Evolutionary conservation across 1,140 invertebrate genomes (phyloP).

Genomic region (Trissolcus basalis): DNA sequence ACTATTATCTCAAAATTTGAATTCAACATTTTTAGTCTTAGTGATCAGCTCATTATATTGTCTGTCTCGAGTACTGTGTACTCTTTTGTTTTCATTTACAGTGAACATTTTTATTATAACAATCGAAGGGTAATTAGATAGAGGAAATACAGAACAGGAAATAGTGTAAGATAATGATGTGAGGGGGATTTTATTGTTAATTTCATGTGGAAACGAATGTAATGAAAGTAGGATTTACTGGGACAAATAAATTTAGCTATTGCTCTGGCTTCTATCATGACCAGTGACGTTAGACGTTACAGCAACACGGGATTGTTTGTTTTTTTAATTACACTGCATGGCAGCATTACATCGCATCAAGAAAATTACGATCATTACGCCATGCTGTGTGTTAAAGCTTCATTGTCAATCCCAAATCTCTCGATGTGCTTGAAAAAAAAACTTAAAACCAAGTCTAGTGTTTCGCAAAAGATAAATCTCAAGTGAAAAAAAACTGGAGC

Average conservation of each 20-base stretch:
- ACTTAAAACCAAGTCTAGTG: neutral
- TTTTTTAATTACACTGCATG: slow-evolving; percentile 62
- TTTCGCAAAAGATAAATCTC: no score
- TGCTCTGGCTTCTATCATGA: slow-evolving; percentile 41
- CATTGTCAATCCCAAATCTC: slow-evolving; percentile 4
- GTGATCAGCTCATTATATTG: no score
- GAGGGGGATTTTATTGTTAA: neutral
- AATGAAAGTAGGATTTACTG: neutral
- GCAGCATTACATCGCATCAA: slow-evolving; percentile 52
- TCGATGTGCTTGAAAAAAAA: slow-evolving; percentile 32
- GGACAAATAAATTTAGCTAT: slow-evolving; percentile 16
- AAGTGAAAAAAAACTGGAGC: no score
- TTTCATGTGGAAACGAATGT: neutral
- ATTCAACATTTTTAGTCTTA: no score
- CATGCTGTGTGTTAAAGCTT: slow-evolving; percentile 43
- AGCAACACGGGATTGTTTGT: slow-evolving; percentile 24
- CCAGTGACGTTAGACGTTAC: slow-evolving; percentile 33
- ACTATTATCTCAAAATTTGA: no score
- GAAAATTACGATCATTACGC: slow-evolving; percentile 29
- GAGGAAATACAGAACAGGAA: no score
- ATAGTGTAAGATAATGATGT: no score
- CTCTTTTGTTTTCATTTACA: no score
- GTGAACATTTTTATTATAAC: no score
- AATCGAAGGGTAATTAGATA: no score
- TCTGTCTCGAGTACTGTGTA: no score